Percentiles rank a stretch among this genome's conserved stretches.
Evolutionary conservation across 2,797 vertebrate species (phyloP).

Genomic region (Neomorphus geoffroyi): DNA sequence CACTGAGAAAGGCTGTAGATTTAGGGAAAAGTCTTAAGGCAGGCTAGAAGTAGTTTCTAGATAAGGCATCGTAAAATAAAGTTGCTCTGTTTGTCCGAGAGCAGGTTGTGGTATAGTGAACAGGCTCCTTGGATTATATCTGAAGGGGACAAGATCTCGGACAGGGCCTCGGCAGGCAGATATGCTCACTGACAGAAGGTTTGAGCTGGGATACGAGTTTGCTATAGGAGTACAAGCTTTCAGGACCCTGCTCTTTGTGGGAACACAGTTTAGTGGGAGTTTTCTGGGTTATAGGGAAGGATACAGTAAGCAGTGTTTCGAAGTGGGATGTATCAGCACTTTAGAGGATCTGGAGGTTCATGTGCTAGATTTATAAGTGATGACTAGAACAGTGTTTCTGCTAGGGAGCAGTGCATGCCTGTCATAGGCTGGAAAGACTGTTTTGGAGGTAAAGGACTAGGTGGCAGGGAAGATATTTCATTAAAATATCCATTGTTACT

Average conservation of each 20-base stretch:
- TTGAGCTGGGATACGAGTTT: neutral
- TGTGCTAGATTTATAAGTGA: too few relatives aligned
- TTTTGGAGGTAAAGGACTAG: too few relatives aligned
- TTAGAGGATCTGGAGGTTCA: too few relatives aligned
- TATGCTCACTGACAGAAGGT: neutral
- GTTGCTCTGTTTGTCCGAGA: neutral
- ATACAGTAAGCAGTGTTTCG: too few relatives aligned
- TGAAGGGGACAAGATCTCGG: neutral
- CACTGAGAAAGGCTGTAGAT: neutral
- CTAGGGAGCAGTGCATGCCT: too few relatives aligned
- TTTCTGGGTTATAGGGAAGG: neutral
- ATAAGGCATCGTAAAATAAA: neutral
- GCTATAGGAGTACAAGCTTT: neutral
- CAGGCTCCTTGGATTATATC: neutral
- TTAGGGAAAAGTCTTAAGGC: neutral
- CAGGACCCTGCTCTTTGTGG: neutral
- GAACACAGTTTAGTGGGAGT: neutral
- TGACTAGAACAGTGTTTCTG: too few relatives aligned
- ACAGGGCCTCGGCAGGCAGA: neutral
- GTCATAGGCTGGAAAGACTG: too few relatives aligned
- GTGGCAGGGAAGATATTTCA: too few relatives aligned
- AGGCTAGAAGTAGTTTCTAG: neutral
- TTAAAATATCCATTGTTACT: too few relatives aligned
- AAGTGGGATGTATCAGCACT: too few relatives aligned
- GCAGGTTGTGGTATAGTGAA: neutral